Percentiles rank a stretch among this genome's conserved stretches.
phyloP scores from a whole-genome alignment of 2,113 vertebrate species.

The Neolamprologus cancellatus region DNA sequence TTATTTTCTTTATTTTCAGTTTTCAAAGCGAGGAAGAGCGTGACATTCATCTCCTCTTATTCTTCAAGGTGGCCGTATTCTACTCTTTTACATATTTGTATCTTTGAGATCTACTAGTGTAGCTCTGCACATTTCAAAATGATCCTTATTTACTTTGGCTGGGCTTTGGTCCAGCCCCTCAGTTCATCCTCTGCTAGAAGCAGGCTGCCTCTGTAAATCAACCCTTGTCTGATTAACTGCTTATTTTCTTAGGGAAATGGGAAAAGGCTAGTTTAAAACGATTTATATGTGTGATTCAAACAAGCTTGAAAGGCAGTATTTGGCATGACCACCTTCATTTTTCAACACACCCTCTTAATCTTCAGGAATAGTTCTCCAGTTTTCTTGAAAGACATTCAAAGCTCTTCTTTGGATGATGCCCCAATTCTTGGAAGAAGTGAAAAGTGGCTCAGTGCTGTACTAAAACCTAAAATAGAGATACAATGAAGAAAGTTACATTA shows the following conservation, averaged over 20 bases:
- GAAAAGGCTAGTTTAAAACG: background rate
- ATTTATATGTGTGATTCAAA: background rate
- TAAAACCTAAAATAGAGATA: fast-evolving
- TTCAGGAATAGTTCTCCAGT: background rate
- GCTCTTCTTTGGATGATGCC: background rate
- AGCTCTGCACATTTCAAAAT: background rate
- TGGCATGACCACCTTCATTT: background rate
- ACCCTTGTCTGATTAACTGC: background rate
- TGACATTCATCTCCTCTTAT: background rate
- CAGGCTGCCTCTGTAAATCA: background rate
- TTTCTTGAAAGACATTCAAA: background rate
- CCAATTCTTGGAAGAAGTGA: background rate
- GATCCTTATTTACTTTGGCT: background rate
- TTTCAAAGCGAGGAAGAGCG: fast-evolving
- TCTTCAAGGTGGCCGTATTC: fast-evolving
- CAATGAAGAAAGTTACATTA: background rate
- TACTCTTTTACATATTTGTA: background rate
- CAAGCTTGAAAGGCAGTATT: background rate
- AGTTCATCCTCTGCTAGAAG: background rate
- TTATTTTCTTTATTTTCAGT: background rate
- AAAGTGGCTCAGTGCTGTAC: background rate
- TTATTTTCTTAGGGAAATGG: background rate
- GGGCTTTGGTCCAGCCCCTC: background rate
- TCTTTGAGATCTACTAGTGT: background rate
- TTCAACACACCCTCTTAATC: background rate